Evolutionary conservation across 2,113 vertebrate species (phyloP), one percentile per base, ranked within the genome.

Genomic region (Oryzias celebensis): DNA sequence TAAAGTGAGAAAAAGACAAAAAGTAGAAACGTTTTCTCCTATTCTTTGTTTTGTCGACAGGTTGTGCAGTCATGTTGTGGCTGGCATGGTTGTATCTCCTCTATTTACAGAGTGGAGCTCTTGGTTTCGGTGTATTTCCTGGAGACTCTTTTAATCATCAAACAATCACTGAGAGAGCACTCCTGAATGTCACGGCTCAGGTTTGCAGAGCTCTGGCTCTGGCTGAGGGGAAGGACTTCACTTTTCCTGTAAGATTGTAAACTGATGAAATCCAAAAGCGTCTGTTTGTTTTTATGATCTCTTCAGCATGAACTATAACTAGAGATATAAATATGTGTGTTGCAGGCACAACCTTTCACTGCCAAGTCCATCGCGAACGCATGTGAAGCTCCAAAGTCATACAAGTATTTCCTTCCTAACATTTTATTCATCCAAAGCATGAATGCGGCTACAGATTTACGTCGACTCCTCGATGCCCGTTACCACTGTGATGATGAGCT

Each of bases 401-500:
- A 68, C 23, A 85, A 62, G 64, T 59, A 12, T 18, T 86, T 84
- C 55, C 5, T 6, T 14, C 4, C 3, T 7, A 62, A 80, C 58
- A 68, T 87, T 36, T 4, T 0, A 1, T 1, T 7, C 1, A 70
- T 87, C 65, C 61, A 0, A 1, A 3, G 20, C 1, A 62, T 1
- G 41, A 89, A 89, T n/a, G 81, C 20, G 24, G 2, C 28, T 14
- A 41, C 14, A 41, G 85, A 89, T 52, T 7, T 84, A 6, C 22
- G 45, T 1, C 20, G 62, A n/a, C 46, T 31, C 1, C 4, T 73
- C 0, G 71, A 81, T 12, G 18, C 48, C 3, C 71, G 57, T 71
- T 82, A 80, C 31, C 90, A 91, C 72, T 90, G 90, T 49, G 87
- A 90, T 17, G 61, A 85, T 0, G 89, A 91, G 51, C 61, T 4